A percentile compares a stretch with the other conserved stretches of the same genome.
phyloP scores from a whole-genome alignment of 2,888 invertebrate species.

The Bibio marci region DNA sequence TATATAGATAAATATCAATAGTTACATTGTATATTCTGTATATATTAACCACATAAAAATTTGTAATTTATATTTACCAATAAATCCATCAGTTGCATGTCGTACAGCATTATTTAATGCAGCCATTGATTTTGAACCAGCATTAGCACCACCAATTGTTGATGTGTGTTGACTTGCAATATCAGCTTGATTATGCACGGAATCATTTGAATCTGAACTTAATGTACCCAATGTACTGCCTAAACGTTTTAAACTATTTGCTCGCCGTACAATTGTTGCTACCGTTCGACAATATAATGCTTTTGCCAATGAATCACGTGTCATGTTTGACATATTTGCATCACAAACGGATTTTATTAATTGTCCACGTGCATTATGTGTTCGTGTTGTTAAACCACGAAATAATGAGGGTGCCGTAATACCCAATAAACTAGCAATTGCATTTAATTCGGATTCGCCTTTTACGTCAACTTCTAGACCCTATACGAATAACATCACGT shows the following conservation, averaged over 20 bases:
- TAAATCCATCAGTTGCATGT: conserved; percentile 87
- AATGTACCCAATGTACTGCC: conserved; percentile 72
- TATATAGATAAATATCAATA: background rate
- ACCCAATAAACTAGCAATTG: conserved; percentile 70
- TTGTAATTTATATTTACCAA: conserved; percentile 20
- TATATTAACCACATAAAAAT: background rate
- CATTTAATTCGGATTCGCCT: conserved; percentile 67
- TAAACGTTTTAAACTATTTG: conserved; percentile 76
- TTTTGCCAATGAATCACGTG: conserved; percentile 78
- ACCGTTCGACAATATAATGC: conserved; percentile 89
- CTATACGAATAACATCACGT: conserved; percentile 11
- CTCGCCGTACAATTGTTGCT: conserved; percentile 80
- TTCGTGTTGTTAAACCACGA: conserved; percentile 67
- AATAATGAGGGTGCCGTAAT: conserved; percentile 29
- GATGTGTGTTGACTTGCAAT: conserved; percentile 73
- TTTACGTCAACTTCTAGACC: conserved; percentile 60
- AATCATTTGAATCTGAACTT: conserved; percentile 83
- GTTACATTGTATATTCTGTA: no score
- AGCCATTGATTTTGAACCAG: conserved; percentile 81
- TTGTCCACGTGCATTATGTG: conserved; percentile 60
- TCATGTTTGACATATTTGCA: conserved; percentile 72
- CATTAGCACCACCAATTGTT: conserved; percentile 46
- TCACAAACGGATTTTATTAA: conserved; percentile 67
- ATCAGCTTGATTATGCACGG: conserved; percentile 74
- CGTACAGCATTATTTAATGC: conserved; percentile 81